Conservation (phyloP, 2,113 vertebrate genomes). For the Morone saxatilis region DNA sequence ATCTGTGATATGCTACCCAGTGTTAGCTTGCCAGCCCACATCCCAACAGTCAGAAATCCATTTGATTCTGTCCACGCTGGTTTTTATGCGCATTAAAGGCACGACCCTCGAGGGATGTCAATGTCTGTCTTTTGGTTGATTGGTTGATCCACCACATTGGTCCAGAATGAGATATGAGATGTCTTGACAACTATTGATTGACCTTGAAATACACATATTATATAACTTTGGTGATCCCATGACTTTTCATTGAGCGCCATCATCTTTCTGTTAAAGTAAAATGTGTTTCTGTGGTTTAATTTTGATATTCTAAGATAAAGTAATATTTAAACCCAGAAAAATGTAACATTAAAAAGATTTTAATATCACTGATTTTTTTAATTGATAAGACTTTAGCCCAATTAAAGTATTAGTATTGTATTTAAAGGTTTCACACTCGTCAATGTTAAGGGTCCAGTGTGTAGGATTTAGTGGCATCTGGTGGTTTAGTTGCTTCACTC, state of each 20-base stretch:
- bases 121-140: background rate
- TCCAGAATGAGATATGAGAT: background rate
- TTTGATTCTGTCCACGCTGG: conserved; percentile 19
- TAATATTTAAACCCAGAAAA: too few species aligned
- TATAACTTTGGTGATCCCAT: too few species aligned
- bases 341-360: too few species aligned
- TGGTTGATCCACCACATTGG: background rate
- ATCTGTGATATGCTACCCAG: conserved; percentile 20
- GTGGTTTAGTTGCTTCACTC: too few species aligned
- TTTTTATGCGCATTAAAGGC: conserved; percentile 7
- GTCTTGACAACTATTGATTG: background rate
- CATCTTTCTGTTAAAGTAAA: background rate
- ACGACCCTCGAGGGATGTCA: background rate
- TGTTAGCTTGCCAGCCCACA: conserved; percentile 7
- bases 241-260: background rate
- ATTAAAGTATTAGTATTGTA: too few species aligned
- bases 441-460: too few species aligned
- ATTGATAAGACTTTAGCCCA: too few species aligned
- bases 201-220: background rate
- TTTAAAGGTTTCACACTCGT: too few species aligned
- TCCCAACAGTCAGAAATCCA: conserved; percentile 13
- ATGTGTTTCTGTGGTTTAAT: too few species aligned
- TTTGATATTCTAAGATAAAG: too few species aligned
- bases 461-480: too few species aligned
- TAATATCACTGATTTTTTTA: too few species aligned